Evolutionary conservation across 2,888 invertebrate species (phyloP).

Genomic region (Peribatodes rhomboidaria): DNA sequence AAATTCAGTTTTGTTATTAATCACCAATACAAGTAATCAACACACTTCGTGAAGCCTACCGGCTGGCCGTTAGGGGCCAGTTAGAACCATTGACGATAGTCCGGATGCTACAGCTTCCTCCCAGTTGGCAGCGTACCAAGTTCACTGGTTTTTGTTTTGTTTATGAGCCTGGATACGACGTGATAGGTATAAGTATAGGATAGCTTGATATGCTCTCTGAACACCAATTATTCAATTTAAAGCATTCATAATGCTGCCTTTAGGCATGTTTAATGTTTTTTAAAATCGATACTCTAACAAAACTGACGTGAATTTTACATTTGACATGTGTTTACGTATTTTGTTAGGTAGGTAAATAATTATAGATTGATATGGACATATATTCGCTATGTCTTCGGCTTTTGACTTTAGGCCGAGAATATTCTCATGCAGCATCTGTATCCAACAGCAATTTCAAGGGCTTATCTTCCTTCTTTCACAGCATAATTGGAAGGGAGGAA

Average conservation of each 20-base stretch:
- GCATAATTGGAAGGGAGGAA: conserved; percentile 23
- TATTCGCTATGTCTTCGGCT: neutral
- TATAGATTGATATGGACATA: no score
- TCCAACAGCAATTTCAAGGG: conserved; percentile 27
- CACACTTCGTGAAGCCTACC: neutral
- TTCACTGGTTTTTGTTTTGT: conserved; percentile 14
- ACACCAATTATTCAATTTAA: no score
- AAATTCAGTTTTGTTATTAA: no score
- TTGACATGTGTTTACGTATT: no score
- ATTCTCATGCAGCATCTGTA: conserved; percentile 25
- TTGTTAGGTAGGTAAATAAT: no score
- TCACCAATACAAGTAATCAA: neutral
- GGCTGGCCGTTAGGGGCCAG: conserved; percentile 1
- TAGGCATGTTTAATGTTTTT: no score
- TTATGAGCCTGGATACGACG: no score
- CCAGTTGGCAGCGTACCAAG: conserved; percentile 6
- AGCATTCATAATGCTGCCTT: no score
- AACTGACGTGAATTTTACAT: no score
- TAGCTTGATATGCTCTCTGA: no score
- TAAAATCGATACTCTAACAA: no score
- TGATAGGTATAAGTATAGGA: no score
- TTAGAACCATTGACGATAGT: conserved; percentile 1
- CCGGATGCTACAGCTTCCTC: neutral
- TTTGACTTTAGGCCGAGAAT: conserved; percentile 1
- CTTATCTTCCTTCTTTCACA: conserved; percentile 29